phyloP scores from a whole-genome alignment of 1,140 invertebrate genomes.

The Ips nitidus region DNA sequence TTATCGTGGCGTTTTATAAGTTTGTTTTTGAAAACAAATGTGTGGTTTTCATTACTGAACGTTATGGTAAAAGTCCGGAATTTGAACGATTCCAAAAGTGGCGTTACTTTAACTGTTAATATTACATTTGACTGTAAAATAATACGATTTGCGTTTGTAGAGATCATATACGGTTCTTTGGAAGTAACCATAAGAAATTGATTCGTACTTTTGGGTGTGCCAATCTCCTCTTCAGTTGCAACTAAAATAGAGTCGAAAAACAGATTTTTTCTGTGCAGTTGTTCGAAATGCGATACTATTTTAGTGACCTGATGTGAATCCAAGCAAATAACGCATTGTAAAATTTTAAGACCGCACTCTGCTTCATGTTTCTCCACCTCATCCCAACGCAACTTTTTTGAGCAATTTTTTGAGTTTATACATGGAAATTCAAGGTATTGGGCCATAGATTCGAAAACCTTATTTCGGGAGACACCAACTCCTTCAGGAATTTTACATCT shows the following conservation, averaged over 20 bases:
- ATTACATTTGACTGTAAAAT: neutral
- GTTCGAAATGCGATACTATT: neutral
- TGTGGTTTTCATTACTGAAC: neutral
- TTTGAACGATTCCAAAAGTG: neutral
- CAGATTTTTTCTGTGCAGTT: neutral
- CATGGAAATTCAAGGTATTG: constrained; percentile 12
- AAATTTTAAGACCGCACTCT: neutral
- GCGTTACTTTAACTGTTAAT: neutral
- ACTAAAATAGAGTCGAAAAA: neutral
- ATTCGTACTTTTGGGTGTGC: neutral
- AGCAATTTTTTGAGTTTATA: constrained; percentile 1
- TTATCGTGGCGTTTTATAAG: neutral
- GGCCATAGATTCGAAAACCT: constrained; percentile 1
- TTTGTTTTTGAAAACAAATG: neutral
- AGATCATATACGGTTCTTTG: neutral
- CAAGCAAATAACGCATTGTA: neutral
- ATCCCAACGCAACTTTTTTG: neutral
- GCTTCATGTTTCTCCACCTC: constrained; percentile 1
- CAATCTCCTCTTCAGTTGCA: neutral
- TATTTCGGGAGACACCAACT: neutral
- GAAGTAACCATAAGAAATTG: neutral
- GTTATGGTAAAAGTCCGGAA: neutral
- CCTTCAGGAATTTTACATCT: constrained; percentile 3
- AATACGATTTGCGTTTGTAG: neutral
- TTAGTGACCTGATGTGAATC: neutral